Evolutionary conservation across 2,797 vertebrate genomes (phyloP).

Genomic region (Podargus strigoides): DNA sequence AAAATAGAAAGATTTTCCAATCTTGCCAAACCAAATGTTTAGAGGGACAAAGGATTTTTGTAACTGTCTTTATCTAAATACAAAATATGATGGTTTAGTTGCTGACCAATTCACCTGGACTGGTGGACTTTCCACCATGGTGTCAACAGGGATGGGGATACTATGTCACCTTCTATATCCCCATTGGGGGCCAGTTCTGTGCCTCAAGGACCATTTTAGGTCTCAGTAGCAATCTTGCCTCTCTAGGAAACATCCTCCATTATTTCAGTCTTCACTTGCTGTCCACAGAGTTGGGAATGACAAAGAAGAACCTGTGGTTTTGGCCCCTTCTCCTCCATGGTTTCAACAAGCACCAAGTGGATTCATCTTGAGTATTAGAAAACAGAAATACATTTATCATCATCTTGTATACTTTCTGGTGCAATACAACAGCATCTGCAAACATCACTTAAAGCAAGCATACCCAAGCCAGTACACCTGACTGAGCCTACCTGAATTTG

Average conservation of each 20-base stretch:
- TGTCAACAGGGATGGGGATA: no score
- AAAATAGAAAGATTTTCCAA: not conserved
- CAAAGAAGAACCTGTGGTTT: not conserved
- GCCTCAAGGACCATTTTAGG: not conserved
- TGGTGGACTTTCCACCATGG: not conserved
- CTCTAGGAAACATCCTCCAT: not conserved
- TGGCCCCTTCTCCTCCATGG: not conserved
- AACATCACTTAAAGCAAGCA: not conserved
- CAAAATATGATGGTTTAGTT: not conserved
- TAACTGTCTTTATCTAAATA: not conserved
- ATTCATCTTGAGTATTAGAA: not conserved
- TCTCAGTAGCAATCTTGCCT: not conserved
- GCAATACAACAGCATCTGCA: not conserved
- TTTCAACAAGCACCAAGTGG: not conserved
- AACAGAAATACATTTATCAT: not conserved
- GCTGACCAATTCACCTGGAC: not conserved
- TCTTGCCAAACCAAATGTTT: not conserved
- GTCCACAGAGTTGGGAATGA: not conserved
- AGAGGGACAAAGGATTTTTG: not conserved
- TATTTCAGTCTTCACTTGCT: not conserved
- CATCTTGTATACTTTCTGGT: not conserved
- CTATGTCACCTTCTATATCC: not conserved
- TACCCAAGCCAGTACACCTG: not conserved
- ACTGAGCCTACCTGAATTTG: not conserved
- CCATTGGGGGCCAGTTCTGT: not conserved